phyloP scores from a whole-genome alignment of 2,888 invertebrate genomes.

The Acronicta psi region DNA sequence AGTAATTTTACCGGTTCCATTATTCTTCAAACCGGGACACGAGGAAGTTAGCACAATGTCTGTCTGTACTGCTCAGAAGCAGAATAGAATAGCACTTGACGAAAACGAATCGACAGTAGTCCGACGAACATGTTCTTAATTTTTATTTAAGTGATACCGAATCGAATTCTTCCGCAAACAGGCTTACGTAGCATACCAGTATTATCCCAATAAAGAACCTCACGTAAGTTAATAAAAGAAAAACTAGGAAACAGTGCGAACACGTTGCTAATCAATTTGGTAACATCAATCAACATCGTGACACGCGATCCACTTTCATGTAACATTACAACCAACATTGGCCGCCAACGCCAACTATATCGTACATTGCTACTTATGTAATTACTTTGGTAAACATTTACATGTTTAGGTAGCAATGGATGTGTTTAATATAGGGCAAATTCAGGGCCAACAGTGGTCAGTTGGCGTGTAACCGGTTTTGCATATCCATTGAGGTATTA shows the following conservation, averaged over 20 bases:
- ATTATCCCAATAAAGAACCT: slow-evolving; percentile 32
- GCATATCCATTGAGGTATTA: slow-evolving; percentile 4
- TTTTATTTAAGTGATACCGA: background rate
- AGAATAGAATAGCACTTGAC: too few relatives aligned
- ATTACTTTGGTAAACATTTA: too few relatives aligned
- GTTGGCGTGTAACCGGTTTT: slow-evolving; percentile 15
- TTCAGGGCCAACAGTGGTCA: background rate
- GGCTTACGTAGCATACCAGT: slow-evolving; percentile 32
- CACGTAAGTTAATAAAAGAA: slow-evolving; percentile 53
- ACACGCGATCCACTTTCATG: slow-evolving; percentile 55
- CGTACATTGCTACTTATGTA: slow-evolving; percentile 5
- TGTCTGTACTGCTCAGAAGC: too few relatives aligned
- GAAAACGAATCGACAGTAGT: too few relatives aligned
- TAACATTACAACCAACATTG: slow-evolving; percentile 27
- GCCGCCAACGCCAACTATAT: background rate
- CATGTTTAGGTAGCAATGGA: slow-evolving; percentile 5
- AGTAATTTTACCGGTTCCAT: too few relatives aligned
- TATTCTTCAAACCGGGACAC: too few relatives aligned
- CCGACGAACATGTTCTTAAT: too few relatives aligned
- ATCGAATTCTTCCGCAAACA: slow-evolving; percentile 32
- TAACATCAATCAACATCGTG: slow-evolving; percentile 55
- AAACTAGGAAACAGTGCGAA: slow-evolving; percentile 54
- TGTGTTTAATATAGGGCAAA: background rate
- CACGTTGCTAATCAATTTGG: slow-evolving; percentile 57
- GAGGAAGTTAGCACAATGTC: too few relatives aligned